Conservation (phyloP, 2,888 invertebrate genomes). For the Teleogryllus oceanicus region DNA sequence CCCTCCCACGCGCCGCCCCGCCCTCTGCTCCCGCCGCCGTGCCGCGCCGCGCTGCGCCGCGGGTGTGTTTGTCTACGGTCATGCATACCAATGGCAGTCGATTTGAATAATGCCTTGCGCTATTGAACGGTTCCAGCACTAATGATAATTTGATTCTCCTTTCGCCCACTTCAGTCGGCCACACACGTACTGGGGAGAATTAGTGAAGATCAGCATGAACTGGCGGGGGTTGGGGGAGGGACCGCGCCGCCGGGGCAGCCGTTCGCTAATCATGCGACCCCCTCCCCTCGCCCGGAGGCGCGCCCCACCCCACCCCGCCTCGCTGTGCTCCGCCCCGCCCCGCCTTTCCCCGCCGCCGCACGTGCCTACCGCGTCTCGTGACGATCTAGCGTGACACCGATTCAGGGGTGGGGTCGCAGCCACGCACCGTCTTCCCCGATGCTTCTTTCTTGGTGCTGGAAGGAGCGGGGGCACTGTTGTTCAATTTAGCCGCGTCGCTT, state of each 20-base stretch:
- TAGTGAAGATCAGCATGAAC: slow-evolving; percentile 18
- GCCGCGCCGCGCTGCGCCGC: background rate
- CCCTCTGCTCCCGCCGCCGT: slow-evolving; percentile 2
- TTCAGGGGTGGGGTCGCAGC: too few relatives aligned
- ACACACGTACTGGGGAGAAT: slow-evolving; percentile 18
- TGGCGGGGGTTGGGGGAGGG: background rate
- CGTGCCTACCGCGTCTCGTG: too few relatives aligned
- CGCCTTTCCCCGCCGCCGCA: too few relatives aligned
- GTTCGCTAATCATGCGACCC: background rate
- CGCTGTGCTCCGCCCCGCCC: too few relatives aligned
- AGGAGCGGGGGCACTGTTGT: too few relatives aligned
- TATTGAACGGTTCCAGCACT: slow-evolving; percentile 18
- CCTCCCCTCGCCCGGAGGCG: background rate
- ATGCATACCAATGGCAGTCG: slow-evolving; percentile 21
- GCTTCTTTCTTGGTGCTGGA: too few relatives aligned
- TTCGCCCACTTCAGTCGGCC: slow-evolving; percentile 18
- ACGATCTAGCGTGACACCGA: too few relatives aligned
- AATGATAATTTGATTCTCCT: slow-evolving; percentile 18
- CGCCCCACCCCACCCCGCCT: too few relatives aligned
- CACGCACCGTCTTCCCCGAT: too few relatives aligned
- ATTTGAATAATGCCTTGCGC: slow-evolving; percentile 18
- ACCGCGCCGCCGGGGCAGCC: background rate
- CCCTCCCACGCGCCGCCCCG: background rate
- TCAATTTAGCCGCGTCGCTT: background rate
- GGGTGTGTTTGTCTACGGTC: background rate